A percentile compares a stretch with the other conserved stretches of the same genome.
Conservation (phyloP, 2,797 vertebrate genomes). For the Ctenopoma kingsleyae region DNA sequence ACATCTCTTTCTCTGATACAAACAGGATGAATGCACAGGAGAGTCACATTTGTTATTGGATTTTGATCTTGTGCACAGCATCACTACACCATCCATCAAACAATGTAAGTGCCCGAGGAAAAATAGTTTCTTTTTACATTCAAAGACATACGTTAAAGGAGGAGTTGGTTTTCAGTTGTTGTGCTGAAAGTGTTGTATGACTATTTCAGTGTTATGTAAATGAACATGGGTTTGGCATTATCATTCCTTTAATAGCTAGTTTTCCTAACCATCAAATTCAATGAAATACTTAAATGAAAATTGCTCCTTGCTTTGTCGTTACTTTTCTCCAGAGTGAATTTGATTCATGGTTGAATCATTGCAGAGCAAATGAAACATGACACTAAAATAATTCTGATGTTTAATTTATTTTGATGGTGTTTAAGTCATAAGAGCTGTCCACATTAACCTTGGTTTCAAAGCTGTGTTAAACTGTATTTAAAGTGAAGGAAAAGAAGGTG, state of each 20-base stretch:
- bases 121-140: conserved; percentile 28
- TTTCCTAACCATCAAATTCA: too few species aligned
- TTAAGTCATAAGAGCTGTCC: conserved; percentile 3
- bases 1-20: conserved; percentile 36
- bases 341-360: conserved; percentile 54
- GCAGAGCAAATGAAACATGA: conserved; percentile 47
- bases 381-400: conserved; percentile 22
- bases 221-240: background rate
- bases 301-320: conserved; percentile 15
- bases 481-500: background rate
- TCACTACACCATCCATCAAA: conserved; percentile 45
- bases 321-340: conserved; percentile 38
- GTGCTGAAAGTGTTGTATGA: background rate
- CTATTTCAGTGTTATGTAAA: conserved; percentile 1
- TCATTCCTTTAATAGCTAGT: background rate
- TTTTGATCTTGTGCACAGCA: conserved; percentile 53
- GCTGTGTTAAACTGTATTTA: conserved; percentile 9
- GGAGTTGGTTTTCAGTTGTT: background rate
- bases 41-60: conserved; percentile 52
- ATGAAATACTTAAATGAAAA: background rate
- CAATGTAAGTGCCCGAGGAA: conserved; percentile 36
- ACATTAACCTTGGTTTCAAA: background rate
- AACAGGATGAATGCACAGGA: conserved; percentile 41
- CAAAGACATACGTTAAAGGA: conserved; percentile 29
- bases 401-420: conserved; percentile 6